Evolutionary conservation across 2,113 vertebrate genomes (phyloP).

Genomic region (Actenoides hombroni): DNA sequence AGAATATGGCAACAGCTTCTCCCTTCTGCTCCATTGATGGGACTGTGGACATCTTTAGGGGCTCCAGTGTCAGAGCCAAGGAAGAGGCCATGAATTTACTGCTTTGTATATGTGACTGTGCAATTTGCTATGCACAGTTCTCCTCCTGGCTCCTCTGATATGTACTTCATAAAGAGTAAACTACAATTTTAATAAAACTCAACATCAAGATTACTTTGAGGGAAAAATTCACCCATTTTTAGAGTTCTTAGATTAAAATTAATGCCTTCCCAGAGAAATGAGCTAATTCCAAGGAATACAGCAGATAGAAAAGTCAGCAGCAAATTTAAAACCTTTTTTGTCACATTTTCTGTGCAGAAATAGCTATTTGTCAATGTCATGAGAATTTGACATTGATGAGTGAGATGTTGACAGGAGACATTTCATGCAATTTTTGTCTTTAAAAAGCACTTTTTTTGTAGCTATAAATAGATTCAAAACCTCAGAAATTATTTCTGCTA

Average conservation of each 20-base stretch:
- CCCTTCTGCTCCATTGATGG: background rate
- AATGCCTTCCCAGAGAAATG: background rate
- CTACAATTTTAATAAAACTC: background rate
- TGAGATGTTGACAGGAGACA: slow-evolving; percentile 50
- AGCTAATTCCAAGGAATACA: slow-evolving; percentile 10
- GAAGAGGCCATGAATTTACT: background rate
- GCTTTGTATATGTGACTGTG: background rate
- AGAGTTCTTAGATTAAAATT: background rate
- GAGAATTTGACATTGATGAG: slow-evolving; percentile 47
- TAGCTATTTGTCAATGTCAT: slow-evolving; percentile 45
- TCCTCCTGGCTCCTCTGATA: background rate
- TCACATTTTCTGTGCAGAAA: slow-evolving; percentile 43
- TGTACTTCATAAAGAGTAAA: background rate
- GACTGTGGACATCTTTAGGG: background rate
- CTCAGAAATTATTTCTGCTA: background rate
- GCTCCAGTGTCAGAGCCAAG: background rate
- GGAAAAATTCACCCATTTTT: background rate
- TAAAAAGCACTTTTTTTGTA: background rate
- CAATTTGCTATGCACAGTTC: background rate
- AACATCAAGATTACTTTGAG: background rate
- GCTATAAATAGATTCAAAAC: slow-evolving; percentile 37
- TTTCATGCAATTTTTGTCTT: slow-evolving; percentile 33
- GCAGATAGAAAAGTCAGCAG: background rate
- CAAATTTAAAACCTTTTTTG: background rate
- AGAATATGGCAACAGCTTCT: background rate